Base-by-base conservation (phyloP, 2,888 invertebrate species). In the Bibio marci region DNA sequence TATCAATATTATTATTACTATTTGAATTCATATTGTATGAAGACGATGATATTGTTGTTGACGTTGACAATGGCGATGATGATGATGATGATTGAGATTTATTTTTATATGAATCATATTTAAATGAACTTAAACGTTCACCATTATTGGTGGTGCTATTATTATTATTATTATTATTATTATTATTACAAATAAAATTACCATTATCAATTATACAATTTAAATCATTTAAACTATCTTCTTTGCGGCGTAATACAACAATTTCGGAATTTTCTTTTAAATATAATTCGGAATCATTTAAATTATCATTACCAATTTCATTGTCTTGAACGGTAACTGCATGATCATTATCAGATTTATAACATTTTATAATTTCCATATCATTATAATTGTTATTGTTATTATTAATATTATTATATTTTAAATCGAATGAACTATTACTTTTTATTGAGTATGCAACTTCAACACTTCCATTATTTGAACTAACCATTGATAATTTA, bases 211-310 rank as follows among this genome's bases (percentile, higher is more conserved):
- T 26, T 14, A 10, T 22, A 17, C 3, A 19, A n/a, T 22, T 19
- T 11, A 32, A 18, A 32, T 37, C 37, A 4, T 15, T 32, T 28
- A 13, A 27, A 12, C 27, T 33, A 28, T 58, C 58, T 22, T 59
- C 58, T 46, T 62, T 63, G 30, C 59, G 60, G 31, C 62, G 56
- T 41, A 62, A 42, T 28, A 58, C 49, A 34, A 62, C 60, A 41
- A 62, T 58, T 46, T 62, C 61, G 0, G 62, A 59, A 43, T 63
- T 58, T 45, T 62, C 56, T 40, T 56, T 56, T 4, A 53, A 51
- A 47, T 60, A 62, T 45, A 39, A 30, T 30, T 61, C 60, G 37
- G 58, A 54, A 41, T 61, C 59, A 38, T 38, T 38, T 14, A 26
- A 32, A 22, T 25, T 13, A n/a, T 38, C 27, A 10, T 26, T 25